These are phyloP conservation scores for Pseudeuparius sepicola DNA, from an alignment of 2,888 invertebrate species.

Conservation along the genomic window DNA sequence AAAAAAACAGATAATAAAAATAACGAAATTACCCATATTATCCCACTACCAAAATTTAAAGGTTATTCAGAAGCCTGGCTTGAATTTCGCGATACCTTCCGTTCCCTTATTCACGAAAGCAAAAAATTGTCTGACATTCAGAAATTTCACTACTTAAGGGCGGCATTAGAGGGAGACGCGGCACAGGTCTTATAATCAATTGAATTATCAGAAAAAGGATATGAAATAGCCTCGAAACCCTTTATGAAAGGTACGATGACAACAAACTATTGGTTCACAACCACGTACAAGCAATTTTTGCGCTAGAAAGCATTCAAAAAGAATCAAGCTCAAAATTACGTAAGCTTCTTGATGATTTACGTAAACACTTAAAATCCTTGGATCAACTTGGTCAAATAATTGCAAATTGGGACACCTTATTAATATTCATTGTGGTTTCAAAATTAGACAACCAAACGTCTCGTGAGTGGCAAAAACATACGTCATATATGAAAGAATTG, in stretches of 20 bases:
- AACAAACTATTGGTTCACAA: slow-evolving; percentile 8
- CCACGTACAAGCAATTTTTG: slow-evolving; percentile 12
- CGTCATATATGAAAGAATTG: neutral
- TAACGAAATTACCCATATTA: too few species aligned
- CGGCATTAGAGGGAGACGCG: slow-evolving; percentile 11
- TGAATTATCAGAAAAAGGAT: slow-evolving; percentile 6
- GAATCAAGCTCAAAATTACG: slow-evolving; percentile 5
- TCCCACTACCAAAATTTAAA: slow-evolving; percentile 10
- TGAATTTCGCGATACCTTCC: slow-evolving; percentile 13
- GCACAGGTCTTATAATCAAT: slow-evolving; percentile 11
- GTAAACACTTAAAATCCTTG: slow-evolving; percentile 7
- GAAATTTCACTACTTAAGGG: slow-evolving; percentile 16
- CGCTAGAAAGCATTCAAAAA: slow-evolving; percentile 9
- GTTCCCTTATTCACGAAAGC: slow-evolving; percentile 15
- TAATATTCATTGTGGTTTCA: slow-evolving; percentile 8
- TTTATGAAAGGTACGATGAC: slow-evolving; percentile 15
- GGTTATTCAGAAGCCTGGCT: slow-evolving; percentile 6
- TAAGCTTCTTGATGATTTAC: slow-evolving; percentile 6
- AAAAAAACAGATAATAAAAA: too few species aligned
- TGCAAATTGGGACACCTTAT: slow-evolving; percentile 11
- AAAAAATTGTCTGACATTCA: slow-evolving; percentile 12
- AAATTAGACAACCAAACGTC: slow-evolving; percentile 8
- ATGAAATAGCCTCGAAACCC: slow-evolving; percentile 12
- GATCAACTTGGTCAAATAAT: slow-evolving; percentile 8
- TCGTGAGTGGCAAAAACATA: slow-evolving; percentile 11